Evolutionary conservation across 2,797 vertebrate species (phyloP), one percentile per base, ranked within the genome.

Genomic region (Hydrophis major): DNA sequence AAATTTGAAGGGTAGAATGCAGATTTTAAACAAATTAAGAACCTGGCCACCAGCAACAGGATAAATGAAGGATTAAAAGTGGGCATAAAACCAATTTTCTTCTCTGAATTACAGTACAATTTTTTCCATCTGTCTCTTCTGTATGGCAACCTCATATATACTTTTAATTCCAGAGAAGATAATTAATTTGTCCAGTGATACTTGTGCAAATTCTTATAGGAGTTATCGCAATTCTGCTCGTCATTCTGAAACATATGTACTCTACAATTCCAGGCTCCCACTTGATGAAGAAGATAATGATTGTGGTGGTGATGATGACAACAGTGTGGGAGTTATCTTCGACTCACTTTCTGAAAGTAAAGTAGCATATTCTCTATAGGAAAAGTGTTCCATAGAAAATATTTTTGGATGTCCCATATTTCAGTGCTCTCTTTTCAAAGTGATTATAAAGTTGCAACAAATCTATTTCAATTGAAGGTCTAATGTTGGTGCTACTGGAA

Each of bases 391-490:
- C 50, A 92, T n/a, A 69, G 57, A 61, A 94, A 92, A 42, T 16
- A 0, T 94, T 69, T 78, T 27, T 92, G 42, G 37, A 93, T 69
- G 90, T 78, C 60, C 94, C 69, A 87, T 88, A 87, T 95, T 94
- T 92, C 47, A 60, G 8, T 63, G 57, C 16, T 28, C 74, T 92
- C 56, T 63, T 94, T 47, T 63, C 92, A 89, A 96, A 89, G 18
- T 93, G 89, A 90, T 89, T 93, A 91, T 88, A 32, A 25, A 53
- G 57, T 87, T 86, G 90, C 14, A 59, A 86, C 57, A 86, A 87
- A 87, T 91, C 60, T 28, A 63, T 91, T 91, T 86, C 42, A 61
- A n/a, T 22, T 28, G 42, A 86, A 87, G 47, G 28, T 25, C 2
- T 25, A 60, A n/a, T 53, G 42, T 53, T 42, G 12, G 28, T 86